Base-by-base conservation (phyloP, 2,113 vertebrate genomes). In the Microcebus ravelobensis region DNA sequence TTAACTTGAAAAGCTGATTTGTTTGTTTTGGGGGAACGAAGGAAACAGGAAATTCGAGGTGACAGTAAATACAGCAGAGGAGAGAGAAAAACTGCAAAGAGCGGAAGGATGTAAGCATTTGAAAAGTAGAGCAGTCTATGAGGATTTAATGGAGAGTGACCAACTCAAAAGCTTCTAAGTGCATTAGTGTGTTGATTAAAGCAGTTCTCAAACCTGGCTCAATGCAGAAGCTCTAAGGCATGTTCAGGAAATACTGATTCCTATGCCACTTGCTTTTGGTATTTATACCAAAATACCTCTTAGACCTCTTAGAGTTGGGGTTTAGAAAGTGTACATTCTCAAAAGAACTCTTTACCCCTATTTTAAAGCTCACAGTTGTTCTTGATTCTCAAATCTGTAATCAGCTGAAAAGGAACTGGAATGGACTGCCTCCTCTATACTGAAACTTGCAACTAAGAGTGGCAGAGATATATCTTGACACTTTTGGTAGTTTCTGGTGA, bases 21-120 rank as follows among this genome's bases (percentile, higher is more conserved):
- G 20, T 87, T 31, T 67, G 15, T 6, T 57, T 74, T 70, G 2
- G 55, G 55, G 59, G n/a, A 12, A 36, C 1, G 34, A 50, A 23
- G 21, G 39, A 92, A 61, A 63, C 39, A 95, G 71, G 52, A 86
- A 77, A 90, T 27, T 93, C 45, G 34, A 96, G 21, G 36, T 36
- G 31, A 36, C 29, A 59, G 18, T 94, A 85, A 93, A 91, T 55
- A 25, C 55, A 82, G 61, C 31, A 27, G 6, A 76, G 52, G 94
- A 90, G 59, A 71, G 42, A 91, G 81, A 67, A 86, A 94, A 94
- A 70, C 13, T 21, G 27, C 5, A 89, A 71, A 96, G 77, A 67
- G 48, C 71, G 31, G 71, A 42, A 42, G 42, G 42, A 67, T 52
- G 9, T 8, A 52, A 42, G 18, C 45, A 34, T 59, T 85, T 80